A percentile compares a stretch with the other conserved stretches of the same genome.
These are phyloP conservation scores for Eupleurogrammus muticus DNA, from an alignment of 2,797 vertebrate species.

Conservation along the genomic window DNA sequence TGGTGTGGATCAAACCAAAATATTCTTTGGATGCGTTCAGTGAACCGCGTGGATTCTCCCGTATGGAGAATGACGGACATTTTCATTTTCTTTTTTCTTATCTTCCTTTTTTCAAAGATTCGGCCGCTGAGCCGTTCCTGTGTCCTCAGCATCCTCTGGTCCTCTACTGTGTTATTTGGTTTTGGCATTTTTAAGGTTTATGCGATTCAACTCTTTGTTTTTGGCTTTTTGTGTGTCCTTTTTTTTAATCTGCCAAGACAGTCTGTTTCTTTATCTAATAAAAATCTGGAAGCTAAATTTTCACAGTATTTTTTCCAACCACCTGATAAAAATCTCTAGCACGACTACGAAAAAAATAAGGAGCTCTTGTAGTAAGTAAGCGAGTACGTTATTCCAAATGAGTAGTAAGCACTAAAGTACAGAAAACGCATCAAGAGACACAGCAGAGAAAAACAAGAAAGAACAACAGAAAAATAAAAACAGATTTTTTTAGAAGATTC, in stretches of 20 bases:
- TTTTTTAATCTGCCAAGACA: constrained; percentile 73
- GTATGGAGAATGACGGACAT: constrained; percentile 38
- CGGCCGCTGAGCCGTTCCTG: constrained; percentile 45
- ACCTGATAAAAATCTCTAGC: constrained; percentile 90
- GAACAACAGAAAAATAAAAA: constrained; percentile 81
- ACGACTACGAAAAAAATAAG: constrained; percentile 86
- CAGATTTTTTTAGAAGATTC: constrained; percentile 80
- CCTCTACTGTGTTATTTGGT: constrained; percentile 71
- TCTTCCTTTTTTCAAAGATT: constrained; percentile 36
- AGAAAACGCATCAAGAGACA: constrained; percentile 85
- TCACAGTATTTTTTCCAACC: constrained; percentile 90
- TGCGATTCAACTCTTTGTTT: constrained; percentile 72
- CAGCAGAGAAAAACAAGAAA: constrained; percentile 81
- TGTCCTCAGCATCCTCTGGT: constrained; percentile 49
- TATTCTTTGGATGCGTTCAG: constrained; percentile 79
- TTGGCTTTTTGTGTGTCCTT: constrained; percentile 75
- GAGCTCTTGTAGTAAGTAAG: constrained; percentile 83
- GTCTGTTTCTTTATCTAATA: constrained; percentile 83
- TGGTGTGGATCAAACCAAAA: constrained; percentile 74
- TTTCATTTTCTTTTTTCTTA: constrained; percentile 6
- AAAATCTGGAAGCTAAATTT: constrained; percentile 89
- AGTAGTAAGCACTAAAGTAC: constrained; percentile 85
- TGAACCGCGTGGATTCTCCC: constrained; percentile 37
- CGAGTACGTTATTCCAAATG: constrained; percentile 83
- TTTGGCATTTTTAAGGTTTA: constrained; percentile 70